Evolutionary conservation across 1,140 invertebrate species (phyloP).

Genomic region (Plodia interpunctella): DNA sequence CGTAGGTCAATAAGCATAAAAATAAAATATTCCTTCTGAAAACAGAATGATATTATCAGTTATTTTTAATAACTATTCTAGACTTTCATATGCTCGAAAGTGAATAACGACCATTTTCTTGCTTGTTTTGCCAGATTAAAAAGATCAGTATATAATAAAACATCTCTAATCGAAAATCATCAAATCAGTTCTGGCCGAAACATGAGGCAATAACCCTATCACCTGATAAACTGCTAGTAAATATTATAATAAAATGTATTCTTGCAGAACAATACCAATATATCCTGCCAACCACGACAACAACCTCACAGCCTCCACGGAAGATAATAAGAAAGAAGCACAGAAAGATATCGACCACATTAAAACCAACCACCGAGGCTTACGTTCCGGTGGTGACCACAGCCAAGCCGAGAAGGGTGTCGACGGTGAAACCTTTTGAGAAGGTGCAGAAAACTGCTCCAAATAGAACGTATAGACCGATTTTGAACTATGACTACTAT

Average conservation of each 20-base stretch:
- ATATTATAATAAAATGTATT: conserved; percentile 7
- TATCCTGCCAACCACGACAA: conserved; percentile 47
- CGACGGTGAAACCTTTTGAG: conserved; percentile 50
- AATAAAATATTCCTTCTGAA: too few species aligned
- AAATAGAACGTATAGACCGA: conserved; percentile 54
- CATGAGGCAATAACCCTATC: too few species aligned
- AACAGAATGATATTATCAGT: too few species aligned
- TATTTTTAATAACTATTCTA: too few species aligned
- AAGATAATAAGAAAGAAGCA: conserved; percentile 45
- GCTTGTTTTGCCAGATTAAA: too few species aligned
- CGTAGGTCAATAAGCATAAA: too few species aligned
- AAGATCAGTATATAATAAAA: too few species aligned
- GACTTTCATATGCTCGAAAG: too few species aligned
- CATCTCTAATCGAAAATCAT: too few species aligned
- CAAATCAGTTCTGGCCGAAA: too few species aligned
- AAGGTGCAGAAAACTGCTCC: conserved; percentile 39
- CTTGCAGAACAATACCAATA: conserved; percentile 68
- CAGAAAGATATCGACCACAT: conserved; percentile 53
- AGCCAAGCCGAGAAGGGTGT: conserved; percentile 36
- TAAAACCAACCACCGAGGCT: conserved; percentile 32
- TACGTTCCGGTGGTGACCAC: conserved; percentile 27
- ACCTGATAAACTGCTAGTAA: too few species aligned
- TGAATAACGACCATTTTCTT: too few species aligned
- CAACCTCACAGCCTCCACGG: conserved; percentile 35
- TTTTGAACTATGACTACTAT: conserved; percentile 83